Conservation (phyloP, 2,113 vertebrate genomes). For the Climacteris rufus region DNA sequence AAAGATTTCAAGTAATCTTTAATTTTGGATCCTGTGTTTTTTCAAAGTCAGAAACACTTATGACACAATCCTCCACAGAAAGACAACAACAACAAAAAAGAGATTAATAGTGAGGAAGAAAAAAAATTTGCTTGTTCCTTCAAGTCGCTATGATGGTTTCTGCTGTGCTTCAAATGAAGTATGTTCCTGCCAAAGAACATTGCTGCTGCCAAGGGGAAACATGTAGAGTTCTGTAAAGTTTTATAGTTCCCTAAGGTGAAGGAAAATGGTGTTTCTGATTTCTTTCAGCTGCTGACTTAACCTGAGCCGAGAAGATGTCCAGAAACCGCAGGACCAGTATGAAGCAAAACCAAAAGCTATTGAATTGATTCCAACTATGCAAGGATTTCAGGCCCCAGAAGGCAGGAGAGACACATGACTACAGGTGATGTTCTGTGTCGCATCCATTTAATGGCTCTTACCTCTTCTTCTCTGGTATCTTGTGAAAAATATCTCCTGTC, state of each 20-base stretch:
- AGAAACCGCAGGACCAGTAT: rapidly evolving
- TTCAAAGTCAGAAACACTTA: not conserved
- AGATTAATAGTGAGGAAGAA: not conserved
- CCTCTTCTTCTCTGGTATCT: not conserved
- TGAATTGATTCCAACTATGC: not conserved
- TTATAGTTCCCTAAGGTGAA: not conserved
- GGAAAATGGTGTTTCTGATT: not conserved
- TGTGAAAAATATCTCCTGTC: not conserved
- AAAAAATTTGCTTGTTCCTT: not conserved
- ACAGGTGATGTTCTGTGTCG: not conserved
- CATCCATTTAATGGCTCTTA: not conserved
- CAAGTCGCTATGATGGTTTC: not conserved
- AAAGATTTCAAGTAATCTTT: not conserved
- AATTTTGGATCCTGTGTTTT: not conserved
- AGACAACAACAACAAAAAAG: not conserved
- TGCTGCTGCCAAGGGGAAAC: not conserved
- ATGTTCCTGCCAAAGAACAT: not conserved
- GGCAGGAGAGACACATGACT: not conserved
- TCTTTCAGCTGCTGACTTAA: not conserved
- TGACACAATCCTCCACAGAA: not conserved
- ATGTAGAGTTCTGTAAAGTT: not conserved
- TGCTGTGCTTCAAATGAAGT: not conserved
- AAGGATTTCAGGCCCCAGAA: not conserved
- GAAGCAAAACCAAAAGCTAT: not conserved
- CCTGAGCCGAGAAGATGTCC: not conserved